Evolutionary conservation across 2,113 vertebrate species (phyloP), one percentile per base, ranked within the genome.

Genomic region (Sigmodon hispidus): DNA sequence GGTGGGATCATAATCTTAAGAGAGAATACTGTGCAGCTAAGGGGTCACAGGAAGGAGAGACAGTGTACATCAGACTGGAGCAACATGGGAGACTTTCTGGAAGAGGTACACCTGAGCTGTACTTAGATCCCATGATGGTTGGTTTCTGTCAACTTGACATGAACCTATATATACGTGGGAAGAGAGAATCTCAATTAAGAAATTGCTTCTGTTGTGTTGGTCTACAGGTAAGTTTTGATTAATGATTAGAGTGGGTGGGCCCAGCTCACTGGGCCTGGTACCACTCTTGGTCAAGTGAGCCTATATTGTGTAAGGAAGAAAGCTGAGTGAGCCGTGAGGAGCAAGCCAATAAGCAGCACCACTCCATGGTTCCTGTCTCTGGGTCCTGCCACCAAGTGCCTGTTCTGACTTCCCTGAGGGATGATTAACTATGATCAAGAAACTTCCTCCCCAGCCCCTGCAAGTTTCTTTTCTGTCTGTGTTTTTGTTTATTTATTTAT

Each of bases 1-100:
- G 48, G 31, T 0, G 6, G 50, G 9, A 4, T 4, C n/a, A n/a
- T 12, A 12, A 34, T 13, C 9, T 15, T 7, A 26, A 13, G 34
- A 52, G 57, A 50, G 26, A 36, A 12, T 1, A 40, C 11, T 21
- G 31, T 0, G 6, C 34, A 24, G 7, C 43, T n/a, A 61, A 16
- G 59, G 29, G 29, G 57, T 48, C 3, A 29, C 21, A 40, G 8
- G 26, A 22, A 45, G 26, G 31, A 85, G 21, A 29, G 16, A 1
- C 2, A 13, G 55, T 11, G 24, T n/a, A 5, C 17, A 4, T 43
- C 31, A 31, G 19, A 6, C 19, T 16, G 3, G 77, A 73, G 67
- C 26, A 50, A 43, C 83, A 3, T 0, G 26, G 83, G 61, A 50
- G 90, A 67, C 90, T 86, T 89, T 79, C 34, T 36, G 77, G 70